phyloP scores from a whole-genome alignment of 2,113 vertebrate genomes.

The Ardeotis arabs region DNA sequence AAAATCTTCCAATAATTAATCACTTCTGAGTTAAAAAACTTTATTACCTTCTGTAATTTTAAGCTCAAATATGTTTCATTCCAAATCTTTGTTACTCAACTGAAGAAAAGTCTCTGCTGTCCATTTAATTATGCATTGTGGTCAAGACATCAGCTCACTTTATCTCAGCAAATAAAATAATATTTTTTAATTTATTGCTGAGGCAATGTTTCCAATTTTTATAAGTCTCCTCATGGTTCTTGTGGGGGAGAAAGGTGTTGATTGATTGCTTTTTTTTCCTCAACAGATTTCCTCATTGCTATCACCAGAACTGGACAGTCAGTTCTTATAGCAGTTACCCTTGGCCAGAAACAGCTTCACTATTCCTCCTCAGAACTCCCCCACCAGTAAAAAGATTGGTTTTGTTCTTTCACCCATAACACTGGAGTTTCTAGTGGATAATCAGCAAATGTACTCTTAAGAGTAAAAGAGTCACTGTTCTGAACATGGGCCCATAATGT shows the following conservation, averaged over 20 bases:
- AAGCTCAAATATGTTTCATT: neutral
- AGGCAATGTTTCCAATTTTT: neutral
- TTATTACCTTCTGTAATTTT: neutral
- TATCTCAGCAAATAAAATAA: neutral
- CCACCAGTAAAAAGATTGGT: neutral
- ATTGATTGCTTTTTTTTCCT: neutral
- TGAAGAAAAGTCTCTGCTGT: neutral
- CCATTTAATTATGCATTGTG: neutral
- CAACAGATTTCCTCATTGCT: neutral
- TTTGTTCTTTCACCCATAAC: neutral
- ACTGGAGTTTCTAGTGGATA: neutral
- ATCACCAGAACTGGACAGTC: neutral
- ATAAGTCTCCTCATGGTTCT: neutral
- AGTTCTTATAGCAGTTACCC: neutral
- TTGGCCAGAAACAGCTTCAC: neutral
- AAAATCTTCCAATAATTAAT: neutral
- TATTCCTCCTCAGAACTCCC: neutral
- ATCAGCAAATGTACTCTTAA: neutral
- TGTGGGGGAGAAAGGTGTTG: neutral
- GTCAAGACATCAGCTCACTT: neutral
- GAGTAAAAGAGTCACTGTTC: neutral
- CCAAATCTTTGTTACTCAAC: neutral
- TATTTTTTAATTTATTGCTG: neutral
- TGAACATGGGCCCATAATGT: neutral
- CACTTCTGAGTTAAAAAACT: neutral